Percentiles rank a stretch among this genome's conserved stretches.
phyloP scores from a whole-genome alignment of 2,797 vertebrate species.

The Lepilemur ruficaudatus region DNA sequence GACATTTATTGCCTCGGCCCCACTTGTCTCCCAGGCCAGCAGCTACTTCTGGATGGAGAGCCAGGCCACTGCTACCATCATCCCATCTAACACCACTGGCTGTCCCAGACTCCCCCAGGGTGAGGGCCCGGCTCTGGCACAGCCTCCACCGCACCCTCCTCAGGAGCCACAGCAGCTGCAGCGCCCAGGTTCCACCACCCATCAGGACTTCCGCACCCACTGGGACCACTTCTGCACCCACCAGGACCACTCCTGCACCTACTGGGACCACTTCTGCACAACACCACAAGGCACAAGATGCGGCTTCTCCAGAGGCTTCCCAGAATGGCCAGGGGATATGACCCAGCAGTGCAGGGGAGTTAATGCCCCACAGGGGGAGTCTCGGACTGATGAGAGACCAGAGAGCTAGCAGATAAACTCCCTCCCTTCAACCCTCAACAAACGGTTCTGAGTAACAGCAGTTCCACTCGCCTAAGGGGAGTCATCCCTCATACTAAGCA shows the following conservation, averaged over 20 bases:
- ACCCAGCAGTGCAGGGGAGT: background rate
- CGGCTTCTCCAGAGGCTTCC: background rate
- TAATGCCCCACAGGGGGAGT: background rate
- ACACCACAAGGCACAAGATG: background rate
- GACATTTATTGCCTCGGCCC: background rate
- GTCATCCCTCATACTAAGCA: background rate
- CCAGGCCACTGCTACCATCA: background rate
- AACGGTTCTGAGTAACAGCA: background rate
- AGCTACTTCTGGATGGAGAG: background rate
- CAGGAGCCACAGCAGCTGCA: background rate
- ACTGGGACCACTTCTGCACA: background rate
- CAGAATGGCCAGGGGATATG: background rate
- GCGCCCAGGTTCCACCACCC: no score
- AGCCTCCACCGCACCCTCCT: background rate
- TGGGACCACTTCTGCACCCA: no score
- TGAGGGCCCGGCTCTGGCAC: background rate
- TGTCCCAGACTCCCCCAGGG: background rate
- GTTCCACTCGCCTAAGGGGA: background rate
- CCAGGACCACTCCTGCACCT: background rate
- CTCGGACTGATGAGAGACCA: background rate
- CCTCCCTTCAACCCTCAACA: background rate
- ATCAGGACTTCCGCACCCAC: no score
- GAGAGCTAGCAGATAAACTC: background rate
- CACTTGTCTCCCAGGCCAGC: background rate
- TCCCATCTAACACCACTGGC: background rate